Percentiles rank a stretch among this genome's conserved stretches.
Evolutionary conservation across 2,888 invertebrate species (phyloP).

Genomic region (Meganola albula): DNA sequence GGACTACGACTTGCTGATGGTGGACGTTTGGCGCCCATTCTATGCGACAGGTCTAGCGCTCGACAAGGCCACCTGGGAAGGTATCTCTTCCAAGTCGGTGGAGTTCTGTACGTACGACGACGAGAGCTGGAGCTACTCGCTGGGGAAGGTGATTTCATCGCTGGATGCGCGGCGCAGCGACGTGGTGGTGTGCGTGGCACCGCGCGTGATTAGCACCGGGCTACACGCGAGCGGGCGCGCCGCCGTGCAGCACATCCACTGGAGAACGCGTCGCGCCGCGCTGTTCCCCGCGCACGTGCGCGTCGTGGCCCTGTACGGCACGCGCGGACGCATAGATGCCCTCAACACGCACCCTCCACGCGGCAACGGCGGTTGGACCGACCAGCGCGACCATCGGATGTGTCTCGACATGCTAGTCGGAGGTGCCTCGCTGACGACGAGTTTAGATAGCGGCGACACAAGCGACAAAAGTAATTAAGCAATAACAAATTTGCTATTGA

Average conservation of each 20-base stretch:
- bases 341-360: slow-evolving; percentile 12
- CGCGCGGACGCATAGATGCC: slow-evolving; percentile 6
- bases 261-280: slow-evolving; percentile 6
- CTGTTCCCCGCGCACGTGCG: slow-evolving; percentile 34
- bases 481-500: too few species aligned
- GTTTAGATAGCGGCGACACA: too few species aligned
- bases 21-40: slow-evolving; percentile 44
- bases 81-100: slow-evolving; percentile 23
- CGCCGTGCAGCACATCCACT: slow-evolving; percentile 12
- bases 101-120: slow-evolving; percentile 43
- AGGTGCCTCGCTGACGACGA: too few species aligned
- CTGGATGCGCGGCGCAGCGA: slow-evolving; percentile 25
- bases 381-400: slow-evolving; percentile 40
- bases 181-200: slow-evolving; percentile 33
- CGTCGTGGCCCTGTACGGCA: slow-evolving; percentile 29
- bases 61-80: slow-evolving; percentile 39
- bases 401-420: slow-evolving; percentile 42
- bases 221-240: slow-evolving; percentile 18
- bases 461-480: too few species aligned
- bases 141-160: slow-evolving; percentile 31
- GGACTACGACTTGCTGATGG: slow-evolving; percentile 29
- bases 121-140: slow-evolving; percentile 46
- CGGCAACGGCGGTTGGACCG: slow-evolving; percentile 43
- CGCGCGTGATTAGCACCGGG: slow-evolving; percentile 34
- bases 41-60: slow-evolving; percentile 42